Conservation (phyloP, 2,797 vertebrate species). For the Remorina albescens region DNA sequence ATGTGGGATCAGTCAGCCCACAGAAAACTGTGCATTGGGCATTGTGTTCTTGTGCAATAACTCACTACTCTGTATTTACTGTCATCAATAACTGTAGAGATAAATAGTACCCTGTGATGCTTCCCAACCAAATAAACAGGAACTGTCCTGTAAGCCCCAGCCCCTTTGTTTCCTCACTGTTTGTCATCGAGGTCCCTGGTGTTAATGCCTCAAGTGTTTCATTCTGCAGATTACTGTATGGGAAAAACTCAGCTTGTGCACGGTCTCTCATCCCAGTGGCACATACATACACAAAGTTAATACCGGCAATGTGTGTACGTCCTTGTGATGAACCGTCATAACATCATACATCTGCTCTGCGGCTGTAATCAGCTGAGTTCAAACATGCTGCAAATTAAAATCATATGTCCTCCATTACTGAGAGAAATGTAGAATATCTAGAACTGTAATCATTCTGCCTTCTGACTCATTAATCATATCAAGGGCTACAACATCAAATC, state of each 20-base stretch:
- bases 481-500: constrained; percentile 6
- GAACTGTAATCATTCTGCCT: constrained; percentile 1
- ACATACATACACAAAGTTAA: constrained; percentile 12
- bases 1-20: background rate
- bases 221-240: constrained; percentile 49
- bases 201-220: constrained; percentile 56
- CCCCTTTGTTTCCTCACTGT: constrained; percentile 7
- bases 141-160: constrained; percentile 13
- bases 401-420: constrained; percentile 25
- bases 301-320: constrained; percentile 12
- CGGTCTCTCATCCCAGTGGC: constrained; percentile 8
- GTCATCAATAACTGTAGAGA: constrained; percentile 39
- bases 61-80: constrained; percentile 54
- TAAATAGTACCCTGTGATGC: constrained; percentile 42
- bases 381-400: constrained; percentile 49
- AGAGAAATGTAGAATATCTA: constrained; percentile 2
- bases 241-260: constrained; percentile 20
- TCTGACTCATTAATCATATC: constrained; percentile 49
- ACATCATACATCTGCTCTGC: constrained; percentile 20
- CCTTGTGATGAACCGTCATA: constrained; percentile 41
- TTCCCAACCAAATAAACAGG: constrained; percentile 47
- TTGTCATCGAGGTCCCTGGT: constrained; percentile 37
- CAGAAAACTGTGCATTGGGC: constrained; percentile 16
- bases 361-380: constrained; percentile 35
- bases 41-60: constrained; percentile 50